Base-by-base conservation (phyloP, 2,888 invertebrate species). In the Elmis aenea region DNA sequence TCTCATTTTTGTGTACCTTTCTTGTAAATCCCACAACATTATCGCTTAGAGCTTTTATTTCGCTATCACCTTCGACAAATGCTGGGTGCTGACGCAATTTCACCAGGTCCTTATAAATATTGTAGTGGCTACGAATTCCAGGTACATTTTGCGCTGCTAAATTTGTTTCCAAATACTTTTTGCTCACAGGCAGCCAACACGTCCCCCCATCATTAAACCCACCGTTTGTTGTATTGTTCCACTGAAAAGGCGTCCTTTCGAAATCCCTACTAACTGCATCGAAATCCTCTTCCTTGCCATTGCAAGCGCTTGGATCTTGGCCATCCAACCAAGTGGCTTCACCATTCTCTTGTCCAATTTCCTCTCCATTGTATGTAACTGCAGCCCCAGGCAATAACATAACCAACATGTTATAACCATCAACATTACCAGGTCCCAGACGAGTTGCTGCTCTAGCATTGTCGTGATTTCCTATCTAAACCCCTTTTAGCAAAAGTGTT, bases 301-400 rank as follows among this genome's bases (percentile, higher is more conserved):
- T 71, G 14, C 67, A 65, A 1, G 74, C 81, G 9, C 70, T 70
- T 0, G 79, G 78, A 62, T 82, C 81, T 13, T 72, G 43, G 1
- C 66, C 64, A 52, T 72, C 62, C 13, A 65, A 62, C 54, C 62
- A 74, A 0, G 70, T 67, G 8, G 78, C 74, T 21, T 68, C 64
- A 23, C 70, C 68, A 55, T 85, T 76, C 42, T 70, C 59, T 79
- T 85, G 81, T 1, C 82, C 87, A 26, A 89, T 75, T 68, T 89
- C 87, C 54, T 89, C 87, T 2, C 87, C 89, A 71, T 93, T 87
- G 59, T 94, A 94, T 0, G 88, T 85, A 5, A 92, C 79, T 10
- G 83, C 81, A 2, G 89, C 78, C 20, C 94, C 94, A 2, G 91
- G 92, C 32, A 95, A 69, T n/a, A 91, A 72, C 59, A 89, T 71